Conservation (phyloP, 2,888 invertebrate genomes). For the Sphinx pinastri region DNA sequence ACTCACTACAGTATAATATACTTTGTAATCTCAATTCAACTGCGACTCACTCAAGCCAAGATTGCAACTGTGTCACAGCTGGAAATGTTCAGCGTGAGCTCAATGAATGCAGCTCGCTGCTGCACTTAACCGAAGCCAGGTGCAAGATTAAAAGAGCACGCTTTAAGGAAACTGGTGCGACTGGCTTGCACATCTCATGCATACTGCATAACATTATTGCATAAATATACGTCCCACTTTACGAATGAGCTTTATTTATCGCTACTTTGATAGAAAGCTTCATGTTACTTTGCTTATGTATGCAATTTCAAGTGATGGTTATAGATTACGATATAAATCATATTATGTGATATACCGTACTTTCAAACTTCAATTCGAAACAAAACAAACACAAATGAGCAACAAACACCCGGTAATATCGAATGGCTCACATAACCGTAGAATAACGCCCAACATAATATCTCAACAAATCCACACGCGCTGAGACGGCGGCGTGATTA, state of each 20-base stretch:
- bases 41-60: not conserved
- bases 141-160: conserved; percentile 71
- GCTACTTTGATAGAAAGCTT: not conserved
- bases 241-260: conserved; percentile 16
- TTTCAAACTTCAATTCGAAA: not conserved
- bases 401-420: not conserved
- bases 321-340: no score
- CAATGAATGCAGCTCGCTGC: conserved; percentile 36
- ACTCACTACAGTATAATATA: no score
- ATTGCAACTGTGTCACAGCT: conserved; percentile 29
- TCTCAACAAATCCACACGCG: conserved; percentile 65
- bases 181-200: conserved; percentile 24
- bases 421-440: conserved; percentile 1
- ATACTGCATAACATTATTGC: conserved; percentile 21
- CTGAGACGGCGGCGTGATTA: conserved; percentile 68
- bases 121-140: conserved; percentile 75
- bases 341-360: not conserved
- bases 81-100: conserved; percentile 38
- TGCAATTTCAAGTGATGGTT: no score
- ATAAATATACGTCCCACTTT: conserved; percentile 23
- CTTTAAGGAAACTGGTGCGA: conserved; percentile 41
- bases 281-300: not conserved
- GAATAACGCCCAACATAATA: conserved; percentile 41
- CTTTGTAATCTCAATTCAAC: no score
- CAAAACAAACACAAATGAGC: not conserved